Evolutionary conservation across 2,113 vertebrate species (phyloP), one percentile per base, ranked within the genome.

Genomic region (Pterocles burchelli): DNA sequence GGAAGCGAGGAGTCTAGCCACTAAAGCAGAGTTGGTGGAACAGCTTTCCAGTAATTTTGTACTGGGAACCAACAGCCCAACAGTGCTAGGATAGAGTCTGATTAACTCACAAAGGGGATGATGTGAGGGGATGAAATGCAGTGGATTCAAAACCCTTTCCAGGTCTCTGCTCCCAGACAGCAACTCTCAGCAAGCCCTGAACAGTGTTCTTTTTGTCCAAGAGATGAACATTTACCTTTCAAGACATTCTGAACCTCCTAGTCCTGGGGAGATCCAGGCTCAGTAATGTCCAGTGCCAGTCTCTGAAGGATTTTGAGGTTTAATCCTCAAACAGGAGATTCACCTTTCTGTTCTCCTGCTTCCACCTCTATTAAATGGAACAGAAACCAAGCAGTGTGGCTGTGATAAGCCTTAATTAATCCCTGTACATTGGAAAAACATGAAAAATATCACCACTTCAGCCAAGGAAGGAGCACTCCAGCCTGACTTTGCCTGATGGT

Each of bases 371-470:
- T 77, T 65, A 95, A 93, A 75, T 1, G 13, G 20, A 89, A 55
- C 11, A 88, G 54, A 70, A 87, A 38, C 8, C 7, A 61, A 90
- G n/a, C 38, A 82, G 25, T 14, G 15, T 52, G 51, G 46, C 36
- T 80, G 66, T 48, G 78, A 97, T 89, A 95, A 92, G 59, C 51
- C 29, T 89, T 70, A 85, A 90, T 89, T 81, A 96, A 94, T 49
- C 36, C 33, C 14, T 48, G 14, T n/a, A 43, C 46, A 33, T 2
- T 28, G 36, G 33, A 90, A 92, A 83, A 45, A 55, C 8, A 29
- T 0, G 2, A 66, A 82, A 89, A 92, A 77, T 41, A 71, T 25
- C 9, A 68, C 61, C 25, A 72, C 13, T 78, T 61, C 34, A 78
- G 68, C 34, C 68, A 96, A 63, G 29, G 76, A 52, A 75, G 70